Evolutionary conservation across 2,888 invertebrate species (phyloP).

Genomic region (Pandemis corylana): DNA sequence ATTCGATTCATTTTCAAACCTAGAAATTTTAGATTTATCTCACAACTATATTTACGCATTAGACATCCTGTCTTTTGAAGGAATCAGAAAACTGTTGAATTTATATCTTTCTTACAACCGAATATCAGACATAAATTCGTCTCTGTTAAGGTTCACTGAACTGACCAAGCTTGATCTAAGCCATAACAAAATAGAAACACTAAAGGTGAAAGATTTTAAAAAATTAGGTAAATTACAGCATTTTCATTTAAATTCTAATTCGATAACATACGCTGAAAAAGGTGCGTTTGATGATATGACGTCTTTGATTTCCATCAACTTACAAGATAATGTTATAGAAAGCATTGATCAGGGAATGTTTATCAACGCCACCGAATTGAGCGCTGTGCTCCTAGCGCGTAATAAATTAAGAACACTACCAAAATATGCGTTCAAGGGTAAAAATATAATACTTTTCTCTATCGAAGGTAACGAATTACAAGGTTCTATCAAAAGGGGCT

Average conservation of each 20-base stretch:
- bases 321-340: conserved; percentile 60
- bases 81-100: conserved; percentile 55
- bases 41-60: conserved; percentile 60
- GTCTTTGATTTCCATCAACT: conserved; percentile 52
- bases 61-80: conserved; percentile 61
- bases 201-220: conserved; percentile 57
- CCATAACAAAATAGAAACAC: conserved; percentile 55
- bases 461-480: conserved; percentile 58
- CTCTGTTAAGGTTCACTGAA: conserved; percentile 62
- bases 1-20: conserved; percentile 55
- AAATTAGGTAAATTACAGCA: conserved; percentile 53
- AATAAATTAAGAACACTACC: conserved; percentile 62
- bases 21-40: conserved; percentile 63
- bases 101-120: conserved; percentile 63
- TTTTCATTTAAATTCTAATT: conserved; percentile 60
- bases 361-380: conserved; percentile 47
- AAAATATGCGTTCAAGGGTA: conserved; percentile 60
- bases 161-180: conserved; percentile 59
- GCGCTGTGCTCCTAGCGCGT: conserved; percentile 56
- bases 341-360: conserved; percentile 54
- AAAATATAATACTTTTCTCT: conserved; percentile 56
- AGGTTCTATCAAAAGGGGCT: conserved; percentile 59
- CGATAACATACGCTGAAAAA: conserved; percentile 53
- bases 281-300: conserved; percentile 52
- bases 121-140: conserved; percentile 58